Percentiles rank a stretch among this genome's conserved stretches.
These are phyloP conservation scores for Melipona quadrifasciata DNA, from an alignment of 1,140 invertebrate species.

Conservation along the genomic window DNA sequence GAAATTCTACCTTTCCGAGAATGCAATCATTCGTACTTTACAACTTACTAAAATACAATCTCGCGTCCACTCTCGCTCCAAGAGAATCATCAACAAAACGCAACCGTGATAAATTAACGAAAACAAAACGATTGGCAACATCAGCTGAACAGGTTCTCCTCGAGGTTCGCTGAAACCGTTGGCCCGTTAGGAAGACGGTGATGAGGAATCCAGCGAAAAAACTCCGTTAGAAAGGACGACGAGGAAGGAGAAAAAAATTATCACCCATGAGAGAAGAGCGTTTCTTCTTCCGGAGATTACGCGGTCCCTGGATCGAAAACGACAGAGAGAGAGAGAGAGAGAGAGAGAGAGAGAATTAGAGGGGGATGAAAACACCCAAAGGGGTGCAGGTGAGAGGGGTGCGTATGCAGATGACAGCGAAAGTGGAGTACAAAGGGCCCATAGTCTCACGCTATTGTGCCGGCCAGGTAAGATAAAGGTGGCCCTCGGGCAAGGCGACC, in stretches of 20 bases:
- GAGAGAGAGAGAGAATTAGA: background rate
- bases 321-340: background rate
- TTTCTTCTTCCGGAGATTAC: slow-evolving; percentile 56
- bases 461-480: slow-evolving; percentile 81
- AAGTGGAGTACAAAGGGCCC: slow-evolving; percentile 79
- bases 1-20: too few species aligned
- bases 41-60: too few species aligned
- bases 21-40: too few species aligned
- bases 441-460: slow-evolving; percentile 82
- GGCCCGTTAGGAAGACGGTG: slow-evolving; percentile 42
- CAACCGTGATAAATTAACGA: background rate
- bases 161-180: slow-evolving; percentile 7
- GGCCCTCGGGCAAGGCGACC: slow-evolving; percentile 41
- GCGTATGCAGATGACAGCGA: slow-evolving; percentile 78
- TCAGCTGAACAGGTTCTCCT: background rate
- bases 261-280: slow-evolving; percentile 50
- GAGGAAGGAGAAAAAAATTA: slow-evolving; percentile 3
- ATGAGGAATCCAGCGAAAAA: slow-evolving; percentile 42
- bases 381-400: slow-evolving; percentile 58
- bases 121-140: too few species aligned
- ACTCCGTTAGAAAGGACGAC: slow-evolving; percentile 37
- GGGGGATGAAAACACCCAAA: slow-evolving; percentile 12
- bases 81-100: too few species aligned
- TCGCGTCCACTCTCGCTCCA: too few species aligned
- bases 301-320: background rate